Conservation (phyloP, 2,888 invertebrate genomes). For the Drosophila leonis region DNA sequence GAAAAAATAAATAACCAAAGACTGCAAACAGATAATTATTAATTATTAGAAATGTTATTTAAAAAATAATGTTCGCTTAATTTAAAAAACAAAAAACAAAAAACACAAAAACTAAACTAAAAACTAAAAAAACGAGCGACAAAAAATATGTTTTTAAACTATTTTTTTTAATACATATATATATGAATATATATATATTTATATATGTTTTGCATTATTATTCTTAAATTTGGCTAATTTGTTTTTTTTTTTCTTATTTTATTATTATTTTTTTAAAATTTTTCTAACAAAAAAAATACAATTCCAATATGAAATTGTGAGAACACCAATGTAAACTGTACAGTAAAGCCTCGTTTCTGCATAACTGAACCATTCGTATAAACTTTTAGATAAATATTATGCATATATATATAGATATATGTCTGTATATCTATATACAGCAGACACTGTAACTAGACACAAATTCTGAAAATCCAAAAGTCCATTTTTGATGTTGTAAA, state of each 20-base stretch:
- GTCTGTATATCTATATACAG: conserved; percentile 16
- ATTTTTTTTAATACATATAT: conserved; percentile 9
- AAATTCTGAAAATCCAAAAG: conserved; percentile 56
- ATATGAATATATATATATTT: background rate
- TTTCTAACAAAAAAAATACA: conserved; percentile 28
- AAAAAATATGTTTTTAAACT: conserved; percentile 37
- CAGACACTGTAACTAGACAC: conserved; percentile 36
- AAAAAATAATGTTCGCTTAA: conserved; percentile 82
- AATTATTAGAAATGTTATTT: conserved; percentile 85
- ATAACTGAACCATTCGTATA: conserved; percentile 15
- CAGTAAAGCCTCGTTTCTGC: conserved; percentile 39
- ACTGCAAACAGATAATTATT: conserved; percentile 86
- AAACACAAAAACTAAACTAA: conserved; percentile 19
- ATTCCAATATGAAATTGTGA: conserved; percentile 42
- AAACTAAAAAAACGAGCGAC: conserved; percentile 39
- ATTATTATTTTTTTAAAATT: conserved; percentile 17
- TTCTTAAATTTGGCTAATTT: conserved; percentile 26
- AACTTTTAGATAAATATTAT: conserved; percentile 71
- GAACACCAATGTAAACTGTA: conserved; percentile 39
- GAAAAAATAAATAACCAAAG: conserved; percentile 86
- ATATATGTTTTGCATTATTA: conserved; percentile 28
- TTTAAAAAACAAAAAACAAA: conserved; percentile 44
- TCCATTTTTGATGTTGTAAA: conserved; percentile 76
- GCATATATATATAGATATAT: conserved; percentile 25
- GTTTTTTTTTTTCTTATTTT: conserved; percentile 20